These are phyloP conservation scores for Pagrus major DNA, from an alignment of 2,113 vertebrate species.

Conservation along the genomic window DNA sequence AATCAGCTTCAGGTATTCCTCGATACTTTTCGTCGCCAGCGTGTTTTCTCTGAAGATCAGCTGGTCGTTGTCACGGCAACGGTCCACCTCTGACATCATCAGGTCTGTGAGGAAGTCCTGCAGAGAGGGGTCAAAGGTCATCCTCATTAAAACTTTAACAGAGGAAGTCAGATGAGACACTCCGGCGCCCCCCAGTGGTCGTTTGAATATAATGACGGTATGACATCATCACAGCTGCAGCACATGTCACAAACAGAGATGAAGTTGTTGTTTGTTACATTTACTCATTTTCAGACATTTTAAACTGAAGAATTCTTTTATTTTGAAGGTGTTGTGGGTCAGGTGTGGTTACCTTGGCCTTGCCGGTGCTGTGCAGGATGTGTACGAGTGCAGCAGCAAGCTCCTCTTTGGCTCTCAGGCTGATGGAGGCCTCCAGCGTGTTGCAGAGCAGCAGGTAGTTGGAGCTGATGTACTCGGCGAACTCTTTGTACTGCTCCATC, in stretches of 20 bases:
- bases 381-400: slow-evolving; percentile 94
- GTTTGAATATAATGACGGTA: too few species aligned
- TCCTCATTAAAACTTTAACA: background rate
- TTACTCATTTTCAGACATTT: too few species aligned
- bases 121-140: slow-evolving; percentile 7
- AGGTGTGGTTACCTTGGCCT: slow-evolving; percentile 87
- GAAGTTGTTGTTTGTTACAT: too few species aligned
- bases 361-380: slow-evolving; percentile 98
- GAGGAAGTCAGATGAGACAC: too few species aligned
- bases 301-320: background rate
- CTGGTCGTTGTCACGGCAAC: slow-evolving; percentile 98
- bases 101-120: slow-evolving; percentile 98
- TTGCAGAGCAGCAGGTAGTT: slow-evolving; percentile 96
- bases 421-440: slow-evolving; percentile 92
- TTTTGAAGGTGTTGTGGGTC: too few species aligned
- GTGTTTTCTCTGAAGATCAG: slow-evolving; percentile 99
- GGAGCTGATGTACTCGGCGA: slow-evolving; percentile 97
- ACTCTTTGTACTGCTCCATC: slow-evolving; percentile 99
- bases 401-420: slow-evolving; percentile 96
- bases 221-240: too few species aligned
- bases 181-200: too few species aligned
- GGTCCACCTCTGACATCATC: slow-evolving; percentile 99
- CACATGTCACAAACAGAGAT: too few species aligned
- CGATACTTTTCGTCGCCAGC: slow-evolving; percentile 95
- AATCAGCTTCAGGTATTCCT: slow-evolving; percentile 98